Evolutionary conservation across 2,797 vertebrate genomes (phyloP).

Genomic region (Mormyrops attenuatus): DNA sequence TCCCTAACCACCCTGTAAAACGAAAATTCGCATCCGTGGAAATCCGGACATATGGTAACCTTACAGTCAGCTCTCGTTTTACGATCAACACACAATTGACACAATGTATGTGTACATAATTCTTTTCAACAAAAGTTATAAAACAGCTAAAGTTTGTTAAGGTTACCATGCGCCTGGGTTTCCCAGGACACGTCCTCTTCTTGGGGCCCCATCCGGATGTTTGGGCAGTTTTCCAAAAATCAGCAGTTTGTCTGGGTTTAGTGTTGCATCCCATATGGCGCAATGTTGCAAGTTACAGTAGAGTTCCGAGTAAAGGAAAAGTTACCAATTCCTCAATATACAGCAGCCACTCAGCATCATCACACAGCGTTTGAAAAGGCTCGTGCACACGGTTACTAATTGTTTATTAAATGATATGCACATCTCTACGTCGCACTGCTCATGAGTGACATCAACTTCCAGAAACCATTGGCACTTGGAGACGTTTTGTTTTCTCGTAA

Average conservation of each 20-base stretch:
- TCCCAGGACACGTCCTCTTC: background rate
- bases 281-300: background rate
- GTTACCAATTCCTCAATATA: background rate
- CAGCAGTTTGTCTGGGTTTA: background rate
- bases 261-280: background rate
- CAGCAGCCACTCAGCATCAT: background rate
- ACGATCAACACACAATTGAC: background rate
- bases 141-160: background rate
- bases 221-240: background rate
- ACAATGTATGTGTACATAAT: background rate
- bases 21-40: background rate
- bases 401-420: background rate
- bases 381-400: background rate
- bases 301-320: background rate
- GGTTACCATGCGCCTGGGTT: background rate
- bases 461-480: background rate
- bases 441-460: background rate
- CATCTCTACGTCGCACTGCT: background rate
- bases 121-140: background rate
- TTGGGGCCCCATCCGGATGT: background rate
- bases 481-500: background rate
- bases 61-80: background rate
- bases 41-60: background rate
- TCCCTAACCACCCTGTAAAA: background rate
- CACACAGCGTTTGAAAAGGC: background rate